Evolutionary conservation across 2,113 vertebrate species (phyloP).

Genomic region (Tricholaema leucomelas): DNA sequence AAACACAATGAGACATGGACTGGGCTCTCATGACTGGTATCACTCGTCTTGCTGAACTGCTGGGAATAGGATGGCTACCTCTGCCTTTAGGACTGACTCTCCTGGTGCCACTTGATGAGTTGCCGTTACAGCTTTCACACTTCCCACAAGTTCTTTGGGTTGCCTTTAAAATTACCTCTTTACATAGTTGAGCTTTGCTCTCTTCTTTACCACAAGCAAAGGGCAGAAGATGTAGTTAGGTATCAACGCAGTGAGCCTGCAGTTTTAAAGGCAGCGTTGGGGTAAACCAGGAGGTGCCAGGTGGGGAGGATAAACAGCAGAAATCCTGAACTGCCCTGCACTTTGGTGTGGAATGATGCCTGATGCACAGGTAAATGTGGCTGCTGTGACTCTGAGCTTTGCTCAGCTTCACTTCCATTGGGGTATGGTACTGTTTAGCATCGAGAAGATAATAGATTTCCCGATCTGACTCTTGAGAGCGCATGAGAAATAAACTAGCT

Average conservation of each 20-base stretch:
- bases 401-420: background rate
- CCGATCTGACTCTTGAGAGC: background rate
- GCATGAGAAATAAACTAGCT: background rate
- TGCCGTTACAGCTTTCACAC: background rate
- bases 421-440: background rate
- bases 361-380: background rate
- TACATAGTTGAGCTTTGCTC: background rate
- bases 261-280: background rate
- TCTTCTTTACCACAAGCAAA: background rate
- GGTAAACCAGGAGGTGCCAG: background rate
- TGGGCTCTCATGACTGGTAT: background rate
- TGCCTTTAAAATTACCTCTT: background rate
- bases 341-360: background rate
- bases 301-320: background rate
- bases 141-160: background rate
- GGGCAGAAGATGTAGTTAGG: background rate
- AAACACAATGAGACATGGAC: constrained; percentile 39
- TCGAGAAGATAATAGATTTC: background rate
- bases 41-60: background rate
- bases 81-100: background rate
- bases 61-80: background rate
- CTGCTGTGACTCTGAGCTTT: background rate
- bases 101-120: background rate
- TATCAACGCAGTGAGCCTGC: background rate
- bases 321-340: background rate